Evolutionary conservation across 2,113 vertebrate species (phyloP).

Genomic region (Apteryx owenii): DNA sequence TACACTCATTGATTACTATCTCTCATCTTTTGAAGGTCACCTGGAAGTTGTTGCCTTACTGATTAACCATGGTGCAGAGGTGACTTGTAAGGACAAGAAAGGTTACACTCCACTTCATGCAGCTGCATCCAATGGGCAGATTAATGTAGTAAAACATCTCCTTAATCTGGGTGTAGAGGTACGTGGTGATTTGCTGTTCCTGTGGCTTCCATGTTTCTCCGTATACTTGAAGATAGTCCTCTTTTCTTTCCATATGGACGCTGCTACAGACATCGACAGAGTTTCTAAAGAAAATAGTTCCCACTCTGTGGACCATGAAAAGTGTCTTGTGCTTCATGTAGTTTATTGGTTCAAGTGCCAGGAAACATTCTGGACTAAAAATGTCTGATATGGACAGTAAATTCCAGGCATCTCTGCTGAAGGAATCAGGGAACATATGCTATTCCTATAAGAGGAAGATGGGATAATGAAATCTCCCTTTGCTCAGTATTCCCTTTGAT

Average conservation of each 20-base stretch:
- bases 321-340: neutral
- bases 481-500: neutral
- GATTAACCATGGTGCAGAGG: slow-evolving; percentile 92
- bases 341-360: neutral
- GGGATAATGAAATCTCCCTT: neutral
- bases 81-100: slow-evolving; percentile 95
- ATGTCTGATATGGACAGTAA: neutral
- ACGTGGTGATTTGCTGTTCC: neutral
- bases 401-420: neutral
- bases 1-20: neutral
- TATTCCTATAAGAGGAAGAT: neutral
- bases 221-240: neutral
- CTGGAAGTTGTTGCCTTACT: slow-evolving; percentile 92
- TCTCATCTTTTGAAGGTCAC: slow-evolving; percentile 83
- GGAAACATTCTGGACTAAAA: neutral
- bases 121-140: slow-evolving; percentile 93
- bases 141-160: slow-evolving; percentile 91
- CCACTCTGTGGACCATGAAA: neutral
- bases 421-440: neutral
- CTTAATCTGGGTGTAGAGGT: slow-evolving; percentile 95
- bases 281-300: neutral
- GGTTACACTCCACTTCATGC: slow-evolving; percentile 95
- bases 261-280: neutral
- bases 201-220: neutral
- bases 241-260: neutral